Evolutionary conservation across 2,113 vertebrate species (phyloP).

Genomic region (Psittacula cyanocephala): DNA sequence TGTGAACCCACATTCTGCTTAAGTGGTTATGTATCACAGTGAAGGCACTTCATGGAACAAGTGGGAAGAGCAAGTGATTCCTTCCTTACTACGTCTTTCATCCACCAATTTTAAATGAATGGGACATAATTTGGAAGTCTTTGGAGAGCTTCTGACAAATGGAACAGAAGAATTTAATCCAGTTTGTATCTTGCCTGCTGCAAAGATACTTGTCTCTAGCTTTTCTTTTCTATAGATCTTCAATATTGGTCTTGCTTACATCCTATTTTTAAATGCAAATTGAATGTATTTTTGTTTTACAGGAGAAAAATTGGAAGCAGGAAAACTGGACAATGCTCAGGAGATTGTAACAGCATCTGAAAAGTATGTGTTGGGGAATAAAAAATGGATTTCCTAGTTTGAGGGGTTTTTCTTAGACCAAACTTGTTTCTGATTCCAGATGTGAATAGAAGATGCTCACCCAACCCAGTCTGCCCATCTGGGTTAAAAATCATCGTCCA

Average conservation of each 20-base stretch:
- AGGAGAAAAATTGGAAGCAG: constrained; percentile 32
- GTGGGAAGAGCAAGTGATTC: not conserved
- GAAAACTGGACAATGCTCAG: constrained; percentile 30
- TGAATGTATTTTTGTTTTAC: not conserved
- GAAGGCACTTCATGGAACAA: not conserved
- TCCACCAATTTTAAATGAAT: not conserved
- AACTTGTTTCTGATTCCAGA: not conserved
- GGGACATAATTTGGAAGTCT: not conserved
- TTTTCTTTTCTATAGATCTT: not conserved
- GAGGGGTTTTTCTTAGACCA: not conserved
- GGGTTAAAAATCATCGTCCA: not conserved
- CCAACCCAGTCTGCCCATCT: not conserved
- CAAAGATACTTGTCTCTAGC: not conserved
- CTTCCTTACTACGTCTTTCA: not conserved
- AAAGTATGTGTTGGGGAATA: constrained; percentile 62
- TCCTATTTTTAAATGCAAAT: not conserved
- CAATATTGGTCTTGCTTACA: not conserved
- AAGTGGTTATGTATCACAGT: not conserved
- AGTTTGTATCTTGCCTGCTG: not conserved
- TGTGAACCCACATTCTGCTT: not conserved
- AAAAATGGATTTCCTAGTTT: not conserved
- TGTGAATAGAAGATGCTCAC: not conserved
- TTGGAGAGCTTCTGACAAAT: not conserved
- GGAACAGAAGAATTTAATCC: not conserved
- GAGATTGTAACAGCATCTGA: constrained; percentile 52